Conservation (phyloP, 2,888 invertebrate genomes). For the Fragum fragum region DNA sequence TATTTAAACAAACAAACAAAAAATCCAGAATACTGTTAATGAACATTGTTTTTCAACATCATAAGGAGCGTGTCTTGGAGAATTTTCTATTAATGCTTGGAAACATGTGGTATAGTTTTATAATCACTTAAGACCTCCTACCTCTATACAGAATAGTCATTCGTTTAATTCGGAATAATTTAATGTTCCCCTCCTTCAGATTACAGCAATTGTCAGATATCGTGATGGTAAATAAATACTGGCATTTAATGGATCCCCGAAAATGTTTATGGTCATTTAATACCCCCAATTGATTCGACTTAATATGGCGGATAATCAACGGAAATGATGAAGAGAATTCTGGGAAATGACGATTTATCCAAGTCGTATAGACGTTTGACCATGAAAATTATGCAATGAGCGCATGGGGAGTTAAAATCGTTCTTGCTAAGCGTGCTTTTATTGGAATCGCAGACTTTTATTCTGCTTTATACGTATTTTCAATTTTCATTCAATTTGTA, state of each 20-base stretch:
- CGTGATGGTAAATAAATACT: constrained; percentile 29
- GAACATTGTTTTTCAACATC: constrained; percentile 12
- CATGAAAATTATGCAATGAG: constrained; percentile 10
- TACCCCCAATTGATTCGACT: constrained; percentile 31
- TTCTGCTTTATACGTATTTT: constrained; percentile 24
- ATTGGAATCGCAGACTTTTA: constrained; percentile 22
- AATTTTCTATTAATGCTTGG: constrained; percentile 15
- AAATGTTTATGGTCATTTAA: constrained; percentile 32
- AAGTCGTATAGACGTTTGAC: constrained; percentile 14
- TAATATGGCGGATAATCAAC: constrained; percentile 30
- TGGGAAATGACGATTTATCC: constrained; percentile 24
- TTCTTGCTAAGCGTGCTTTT: background rate
- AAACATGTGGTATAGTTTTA: constrained; percentile 28
- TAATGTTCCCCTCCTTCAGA: constrained; percentile 27
- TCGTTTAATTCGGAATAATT: constrained; percentile 18
- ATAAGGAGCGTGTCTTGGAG: background rate
- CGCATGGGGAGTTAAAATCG: background rate
- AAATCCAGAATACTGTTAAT: no score
- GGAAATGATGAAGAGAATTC: constrained; percentile 23
- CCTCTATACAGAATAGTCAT: background rate
- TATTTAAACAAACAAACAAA: no score
- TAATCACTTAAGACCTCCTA: constrained; percentile 23
- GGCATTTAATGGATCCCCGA: constrained; percentile 28
- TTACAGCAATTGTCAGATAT: constrained; percentile 32
- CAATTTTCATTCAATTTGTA: constrained; percentile 26